These are phyloP conservation scores for Ashinkailepas kermadecensis DNA, from an alignment of 2,888 invertebrate species.

Conservation along the genomic window DNA sequence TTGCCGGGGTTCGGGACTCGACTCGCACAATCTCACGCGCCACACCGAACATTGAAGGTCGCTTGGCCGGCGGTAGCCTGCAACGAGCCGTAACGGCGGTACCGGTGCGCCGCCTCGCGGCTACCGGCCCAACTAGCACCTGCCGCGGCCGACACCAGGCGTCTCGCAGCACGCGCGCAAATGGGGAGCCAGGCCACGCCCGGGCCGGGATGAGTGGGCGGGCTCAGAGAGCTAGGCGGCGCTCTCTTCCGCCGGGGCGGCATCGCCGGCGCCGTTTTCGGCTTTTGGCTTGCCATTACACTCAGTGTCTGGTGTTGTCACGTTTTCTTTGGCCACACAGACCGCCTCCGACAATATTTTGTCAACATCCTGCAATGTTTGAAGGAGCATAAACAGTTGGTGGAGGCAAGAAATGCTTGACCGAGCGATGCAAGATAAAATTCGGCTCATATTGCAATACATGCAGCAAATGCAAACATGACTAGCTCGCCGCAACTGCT, in stretches of 20 bases:
- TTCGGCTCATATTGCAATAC: too few species aligned
- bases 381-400: constrained; percentile 29
- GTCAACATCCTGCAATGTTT: constrained; percentile 46
- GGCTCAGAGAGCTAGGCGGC: neutral
- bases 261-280: constrained; percentile 30
- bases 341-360: constrained; percentile 44
- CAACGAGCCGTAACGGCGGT: too few species aligned
- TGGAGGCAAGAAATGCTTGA: constrained; percentile 11
- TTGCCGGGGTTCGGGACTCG: neutral
- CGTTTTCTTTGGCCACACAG: constrained; percentile 29
- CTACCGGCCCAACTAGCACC: neutral
- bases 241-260: constrained; percentile 30
- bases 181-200: too few species aligned
- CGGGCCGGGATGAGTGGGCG: neutral
- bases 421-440: neutral
- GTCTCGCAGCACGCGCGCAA: neutral
- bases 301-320: constrained; percentile 29
- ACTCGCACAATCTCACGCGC: neutral
- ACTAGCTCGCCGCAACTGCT: too few species aligned
- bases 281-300: constrained; percentile 29
- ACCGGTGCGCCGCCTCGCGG: neutral
- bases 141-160: neutral
- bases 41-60: neutral
- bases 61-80: neutral
- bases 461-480: too few species aligned